These are phyloP conservation scores for Pseudomugil gertrudae DNA, from an alignment of 2,797 vertebrate genomes.

Conservation along the genomic window DNA sequence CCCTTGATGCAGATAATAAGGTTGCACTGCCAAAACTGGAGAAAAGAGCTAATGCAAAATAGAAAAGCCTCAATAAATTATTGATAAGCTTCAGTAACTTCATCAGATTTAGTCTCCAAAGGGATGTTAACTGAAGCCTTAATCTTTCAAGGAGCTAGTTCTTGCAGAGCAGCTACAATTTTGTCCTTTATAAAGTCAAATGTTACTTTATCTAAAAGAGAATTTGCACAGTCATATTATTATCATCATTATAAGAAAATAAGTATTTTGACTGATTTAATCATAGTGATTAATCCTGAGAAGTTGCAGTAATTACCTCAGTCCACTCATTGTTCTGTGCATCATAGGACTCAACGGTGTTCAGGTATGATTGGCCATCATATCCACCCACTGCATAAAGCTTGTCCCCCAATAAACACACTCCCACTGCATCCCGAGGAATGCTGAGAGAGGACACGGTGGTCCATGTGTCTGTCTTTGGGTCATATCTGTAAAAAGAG, in stretches of 20 bases:
- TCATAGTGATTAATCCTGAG: neutral
- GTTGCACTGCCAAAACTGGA: slow-evolving; percentile 37
- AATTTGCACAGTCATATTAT: neutral
- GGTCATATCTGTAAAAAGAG: slow-evolving; percentile 88
- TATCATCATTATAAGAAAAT: neutral
- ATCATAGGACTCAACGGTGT: slow-evolving; percentile 94
- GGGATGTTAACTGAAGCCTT: slow-evolving; percentile 14
- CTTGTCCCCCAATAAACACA: slow-evolving; percentile 91
- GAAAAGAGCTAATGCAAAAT: slow-evolving; percentile 14
- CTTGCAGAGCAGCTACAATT: slow-evolving; percentile 21
- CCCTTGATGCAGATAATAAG: slow-evolving; percentile 52
- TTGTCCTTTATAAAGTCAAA: slow-evolving; percentile 14
- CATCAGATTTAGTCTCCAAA: slow-evolving; percentile 26
- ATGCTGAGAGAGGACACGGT: slow-evolving; percentile 91
- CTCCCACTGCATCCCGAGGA: slow-evolving; percentile 91
- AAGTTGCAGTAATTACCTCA: slow-evolving; percentile 82
- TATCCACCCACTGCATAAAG: slow-evolving; percentile 97
- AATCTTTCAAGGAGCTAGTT: slow-evolving; percentile 14
- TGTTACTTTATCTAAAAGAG: neutral
- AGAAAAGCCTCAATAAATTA: slow-evolving; percentile 30
- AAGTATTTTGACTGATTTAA: too few relatives aligned
- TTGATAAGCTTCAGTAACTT: slow-evolving; percentile 33
- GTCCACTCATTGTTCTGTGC: slow-evolving; percentile 97
- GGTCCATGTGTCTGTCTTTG: slow-evolving; percentile 95
- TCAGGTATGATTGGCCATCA: slow-evolving; percentile 92